Base-by-base conservation (phyloP, 2,113 vertebrate genomes). In the Laterallus jamaicensis region DNA sequence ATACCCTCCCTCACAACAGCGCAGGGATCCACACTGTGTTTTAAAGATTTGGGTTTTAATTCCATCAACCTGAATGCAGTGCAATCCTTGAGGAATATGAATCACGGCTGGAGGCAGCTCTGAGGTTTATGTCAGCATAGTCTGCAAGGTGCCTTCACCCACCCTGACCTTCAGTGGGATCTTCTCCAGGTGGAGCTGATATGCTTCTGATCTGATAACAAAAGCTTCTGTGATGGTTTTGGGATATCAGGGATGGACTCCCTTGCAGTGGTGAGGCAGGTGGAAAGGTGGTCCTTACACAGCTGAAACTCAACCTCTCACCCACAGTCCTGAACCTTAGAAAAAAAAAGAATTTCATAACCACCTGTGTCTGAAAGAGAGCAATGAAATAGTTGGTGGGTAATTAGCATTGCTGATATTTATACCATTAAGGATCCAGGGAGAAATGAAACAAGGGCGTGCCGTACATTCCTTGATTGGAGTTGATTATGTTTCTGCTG, bases 371-470 rank as follows among this genome's bases (percentile, higher is more conserved):
- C 70, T 76, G 52, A 86, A 81, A 89, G 35, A 70, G 22, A 78
- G 35, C 15, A 84, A 21, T 62, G 10, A 64, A 84, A 64, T 79
- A 73, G 28, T 3, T 56, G 54, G 49, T 55, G 66, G 32, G 49
- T 56, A 82, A 95, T 93, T 84, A 90, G 9, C 19, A 62, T 26
- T 76, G 66, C 83, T 91, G 70, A 12, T 93, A 79, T 89, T 95
- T 87, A 50, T 47, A 32, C 62, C 37, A 28, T 68, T 79, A 94
- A 88, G 62, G 44, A 82, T 73, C 25, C 28, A 69, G 39, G 28
- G 58, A 84, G 80, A 92, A 95, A 39, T 0, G 14, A 78, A 86
- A 89, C n/a, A 91, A 89, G 62, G 40, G 21, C 64, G 31, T 80
- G 15, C 21, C 74, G 15, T 7, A 7, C 32, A 92, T 79, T 70